A percentile compares a stretch with the other conserved stretches of the same genome.
phyloP scores from a whole-genome alignment of 1,140 invertebrate genomes.

The Procambarus clarkii region DNA sequence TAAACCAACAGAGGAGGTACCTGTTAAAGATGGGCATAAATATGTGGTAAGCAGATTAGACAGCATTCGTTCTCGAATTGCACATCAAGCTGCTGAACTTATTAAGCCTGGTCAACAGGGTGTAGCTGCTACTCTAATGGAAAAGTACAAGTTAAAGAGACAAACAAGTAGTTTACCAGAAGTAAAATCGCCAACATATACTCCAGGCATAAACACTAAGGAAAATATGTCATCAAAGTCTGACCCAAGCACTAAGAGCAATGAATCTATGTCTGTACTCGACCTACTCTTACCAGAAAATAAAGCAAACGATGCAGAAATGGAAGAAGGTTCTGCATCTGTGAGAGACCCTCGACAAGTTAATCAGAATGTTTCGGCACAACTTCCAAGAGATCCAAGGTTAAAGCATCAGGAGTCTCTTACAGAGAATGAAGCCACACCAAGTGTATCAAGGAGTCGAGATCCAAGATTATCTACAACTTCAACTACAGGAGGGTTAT shows the following conservation, averaged over 20 bases:
- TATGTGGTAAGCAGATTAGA: constrained; percentile 35
- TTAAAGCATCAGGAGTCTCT: constrained; percentile 22
- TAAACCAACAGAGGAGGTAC: constrained; percentile 1
- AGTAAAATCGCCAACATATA: constrained; percentile 21
- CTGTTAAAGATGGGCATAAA: constrained; percentile 29
- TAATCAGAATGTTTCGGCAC: neutral
- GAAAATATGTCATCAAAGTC: constrained; percentile 21
- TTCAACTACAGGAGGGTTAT: neutral
- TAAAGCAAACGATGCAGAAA: neutral
- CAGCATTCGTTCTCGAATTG: constrained; percentile 48
- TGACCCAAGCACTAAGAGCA: constrained; percentile 16
- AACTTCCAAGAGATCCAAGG: constrained; percentile 49
- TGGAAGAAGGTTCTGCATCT: neutral
- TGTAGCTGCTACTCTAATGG: constrained; percentile 55
- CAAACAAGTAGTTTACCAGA: constrained; percentile 33
- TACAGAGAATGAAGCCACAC: neutral
- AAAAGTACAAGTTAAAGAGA: constrained; percentile 54
- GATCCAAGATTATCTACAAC: constrained; percentile 40
- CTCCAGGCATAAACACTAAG: neutral
- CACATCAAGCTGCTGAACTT: constrained; percentile 40
- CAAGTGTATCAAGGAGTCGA: neutral
- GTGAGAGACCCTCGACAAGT: neutral
- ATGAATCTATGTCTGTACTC: constrained; percentile 43
- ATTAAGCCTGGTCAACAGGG: constrained; percentile 58
- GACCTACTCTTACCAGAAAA: constrained; percentile 47